Evolutionary conservation across 2,113 vertebrate genomes (phyloP).

Genomic region (Datnioides undecimradiatus): DNA sequence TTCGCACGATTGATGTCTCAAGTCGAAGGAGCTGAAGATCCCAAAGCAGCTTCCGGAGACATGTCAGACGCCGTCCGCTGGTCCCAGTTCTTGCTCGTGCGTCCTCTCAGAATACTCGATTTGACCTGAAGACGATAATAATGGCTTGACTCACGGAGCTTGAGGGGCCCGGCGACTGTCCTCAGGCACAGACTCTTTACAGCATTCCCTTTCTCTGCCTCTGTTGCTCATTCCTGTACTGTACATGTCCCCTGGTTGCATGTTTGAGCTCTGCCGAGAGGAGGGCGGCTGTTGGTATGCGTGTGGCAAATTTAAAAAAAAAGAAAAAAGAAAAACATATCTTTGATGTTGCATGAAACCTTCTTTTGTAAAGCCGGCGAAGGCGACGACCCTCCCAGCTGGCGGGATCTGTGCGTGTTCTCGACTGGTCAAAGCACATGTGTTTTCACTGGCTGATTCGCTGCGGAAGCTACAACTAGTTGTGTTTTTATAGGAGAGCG

Average conservation of each 20-base stretch:
- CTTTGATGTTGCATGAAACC: slow-evolving; percentile 60
- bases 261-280: slow-evolving; percentile 1
- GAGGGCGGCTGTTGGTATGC: slow-evolving; percentile 17
- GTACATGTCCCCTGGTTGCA: slow-evolving; percentile 20
- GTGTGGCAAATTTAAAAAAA: too few relatives aligned
- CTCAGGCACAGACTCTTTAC: slow-evolving; percentile 37
- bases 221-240: slow-evolving; percentile 23
- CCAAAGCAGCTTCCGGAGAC: slow-evolving; percentile 4
- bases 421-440: slow-evolving; percentile 38
- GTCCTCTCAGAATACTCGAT: neutral
- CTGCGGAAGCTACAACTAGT: slow-evolving; percentile 9
- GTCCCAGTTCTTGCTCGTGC: slow-evolving; percentile 1
- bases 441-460: neutral
- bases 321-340: too few relatives aligned
- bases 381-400: slow-evolving; percentile 3
- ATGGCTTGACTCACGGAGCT: neutral
- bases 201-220: slow-evolving; percentile 18
- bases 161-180: neutral
- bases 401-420: slow-evolving; percentile 15
- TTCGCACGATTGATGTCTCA: neutral
- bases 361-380: slow-evolving; percentile 14
- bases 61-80: neutral
- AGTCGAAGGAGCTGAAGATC: neutral
- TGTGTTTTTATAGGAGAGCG: neutral
- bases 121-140: slow-evolving; percentile 3